phyloP scores from a whole-genome alignment of 2,888 invertebrate genomes.

The Microplitis manilae region DNA sequence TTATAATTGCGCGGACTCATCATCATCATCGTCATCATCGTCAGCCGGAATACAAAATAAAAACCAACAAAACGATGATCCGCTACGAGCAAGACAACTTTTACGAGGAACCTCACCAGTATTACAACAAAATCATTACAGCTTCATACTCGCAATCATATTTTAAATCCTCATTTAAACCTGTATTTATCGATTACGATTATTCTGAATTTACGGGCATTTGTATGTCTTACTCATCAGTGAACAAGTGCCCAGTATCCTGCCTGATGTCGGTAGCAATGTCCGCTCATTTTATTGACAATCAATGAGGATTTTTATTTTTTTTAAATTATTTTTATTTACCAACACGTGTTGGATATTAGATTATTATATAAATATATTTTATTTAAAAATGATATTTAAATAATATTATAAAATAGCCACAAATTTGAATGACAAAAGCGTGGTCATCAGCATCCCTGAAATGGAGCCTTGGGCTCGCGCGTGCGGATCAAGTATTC shows the following conservation, averaged over 20 bases:
- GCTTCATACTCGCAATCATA: slow-evolving; percentile 6
- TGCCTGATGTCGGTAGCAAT: slow-evolving; percentile 44
- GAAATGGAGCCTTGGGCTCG: slow-evolving; percentile 27
- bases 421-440: slow-evolving; percentile 36
- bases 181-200: neutral
- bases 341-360: neutral
- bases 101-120: neutral
- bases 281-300: neutral
- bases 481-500: slow-evolving; percentile 28
- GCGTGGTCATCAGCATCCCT: slow-evolving; percentile 27
- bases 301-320: neutral
- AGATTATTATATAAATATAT: neutral
- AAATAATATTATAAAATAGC: slow-evolving; percentile 14
- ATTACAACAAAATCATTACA: neutral
- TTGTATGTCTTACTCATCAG: neutral
- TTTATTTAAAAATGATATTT: slow-evolving; percentile 5
- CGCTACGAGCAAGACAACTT: neutral
- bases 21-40: slow-evolving; percentile 45
- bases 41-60: neutral
- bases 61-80: slow-evolving; percentile 5
- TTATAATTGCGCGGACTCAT: slow-evolving; percentile 61
- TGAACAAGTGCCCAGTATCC: neutral
- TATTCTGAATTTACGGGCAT: neutral
- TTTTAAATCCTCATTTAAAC: neutral
- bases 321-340: neutral